Conservation (phyloP, 2,888 invertebrate species). For the Lasioglossum calceatum region DNA sequence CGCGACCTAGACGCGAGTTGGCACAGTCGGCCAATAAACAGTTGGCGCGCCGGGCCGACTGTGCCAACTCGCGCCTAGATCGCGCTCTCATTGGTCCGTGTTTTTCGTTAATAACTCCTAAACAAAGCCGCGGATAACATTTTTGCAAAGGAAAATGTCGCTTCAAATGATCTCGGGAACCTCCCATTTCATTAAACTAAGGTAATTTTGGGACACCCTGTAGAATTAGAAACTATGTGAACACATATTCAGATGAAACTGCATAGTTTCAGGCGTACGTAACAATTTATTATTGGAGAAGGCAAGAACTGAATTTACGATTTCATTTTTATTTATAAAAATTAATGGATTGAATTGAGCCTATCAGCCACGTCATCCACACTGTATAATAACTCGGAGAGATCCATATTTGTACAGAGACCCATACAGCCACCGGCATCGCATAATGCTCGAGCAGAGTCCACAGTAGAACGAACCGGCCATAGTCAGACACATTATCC, state of each 20-base stretch:
- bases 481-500: constrained; percentile 48
- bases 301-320: background rate
- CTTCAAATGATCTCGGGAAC: no score
- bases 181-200: no score
- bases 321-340: background rate
- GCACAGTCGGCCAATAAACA: no score
- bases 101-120: no score
- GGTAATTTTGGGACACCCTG: no score
- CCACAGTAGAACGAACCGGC: constrained; percentile 25
- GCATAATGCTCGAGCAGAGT: background rate
- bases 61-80: no score
- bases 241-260: background rate
- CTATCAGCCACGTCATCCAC: background rate
- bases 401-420: background rate
- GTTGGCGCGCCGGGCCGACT: no score
- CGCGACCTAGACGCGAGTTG: no score
- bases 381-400: background rate
- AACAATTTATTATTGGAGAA: background rate
- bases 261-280: background rate
- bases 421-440: background rate
- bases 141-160: no score
- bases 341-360: background rate
- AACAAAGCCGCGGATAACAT: no score
- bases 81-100: no score
- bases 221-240: background rate